Evolutionary conservation across 2,888 invertebrate species (phyloP).

Genomic region (Aphidoletes aphidimyza): DNA sequence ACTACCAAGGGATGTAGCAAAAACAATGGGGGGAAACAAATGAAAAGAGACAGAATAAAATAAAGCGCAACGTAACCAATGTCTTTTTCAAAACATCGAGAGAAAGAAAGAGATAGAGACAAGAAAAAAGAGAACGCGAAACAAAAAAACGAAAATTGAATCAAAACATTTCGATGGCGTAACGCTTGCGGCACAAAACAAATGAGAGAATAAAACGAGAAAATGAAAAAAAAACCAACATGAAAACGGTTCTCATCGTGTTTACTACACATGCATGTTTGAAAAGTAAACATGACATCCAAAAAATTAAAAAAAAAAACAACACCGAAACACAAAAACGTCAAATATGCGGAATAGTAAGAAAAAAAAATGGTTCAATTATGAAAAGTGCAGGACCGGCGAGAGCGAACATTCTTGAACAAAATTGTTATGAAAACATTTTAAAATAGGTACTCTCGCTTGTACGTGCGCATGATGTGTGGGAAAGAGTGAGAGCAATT

Average conservation of each 20-base stretch:
- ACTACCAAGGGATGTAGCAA: too few relatives aligned
- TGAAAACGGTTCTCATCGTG: neutral
- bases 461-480: too few relatives aligned
- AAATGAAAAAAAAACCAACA: neutral
- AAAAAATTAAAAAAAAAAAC: neutral
- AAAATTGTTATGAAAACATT: conserved; percentile 17
- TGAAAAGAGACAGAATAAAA: too few relatives aligned
- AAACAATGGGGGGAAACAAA: too few relatives aligned
- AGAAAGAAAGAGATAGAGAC: neutral
- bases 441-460: too few relatives aligned
- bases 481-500: neutral
- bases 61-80: too few relatives aligned
- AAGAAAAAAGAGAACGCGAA: neutral
- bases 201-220: neutral
- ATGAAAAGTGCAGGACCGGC: neutral
- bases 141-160: conserved; percentile 18
- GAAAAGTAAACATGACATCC: neutral
- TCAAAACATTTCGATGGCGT: neutral
- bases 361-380: conserved; percentile 14
- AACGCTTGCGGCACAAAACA: neutral
- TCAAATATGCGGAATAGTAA: neutral
- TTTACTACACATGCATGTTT: neutral
- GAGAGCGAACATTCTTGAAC: neutral
- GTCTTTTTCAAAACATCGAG: too few relatives aligned
- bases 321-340: neutral